Conservation (phyloP, 2,888 invertebrate species). For the Teleiodes luculella region DNA sequence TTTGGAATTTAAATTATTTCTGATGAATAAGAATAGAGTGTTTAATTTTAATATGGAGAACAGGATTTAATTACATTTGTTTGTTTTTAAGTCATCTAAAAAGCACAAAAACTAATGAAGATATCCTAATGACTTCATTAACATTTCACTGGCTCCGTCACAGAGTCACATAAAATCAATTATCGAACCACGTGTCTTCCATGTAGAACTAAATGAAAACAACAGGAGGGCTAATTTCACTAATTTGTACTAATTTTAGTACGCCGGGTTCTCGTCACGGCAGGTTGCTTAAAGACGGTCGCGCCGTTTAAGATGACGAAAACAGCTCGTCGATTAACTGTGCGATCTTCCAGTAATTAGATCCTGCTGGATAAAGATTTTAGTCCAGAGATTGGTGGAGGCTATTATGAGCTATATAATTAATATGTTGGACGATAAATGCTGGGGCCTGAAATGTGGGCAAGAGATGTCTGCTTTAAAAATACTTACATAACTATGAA, state of each 20-base stretch:
- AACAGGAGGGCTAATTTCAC: neutral
- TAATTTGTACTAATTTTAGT: constrained; percentile 7
- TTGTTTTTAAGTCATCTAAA: too few relatives aligned
- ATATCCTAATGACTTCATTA: too few relatives aligned
- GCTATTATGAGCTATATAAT: too few relatives aligned
- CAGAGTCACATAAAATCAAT: constrained; percentile 6
- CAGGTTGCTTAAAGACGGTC: constrained; percentile 25
- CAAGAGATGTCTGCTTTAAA: too few relatives aligned
- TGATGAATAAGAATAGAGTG: too few relatives aligned
- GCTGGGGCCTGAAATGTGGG: too few relatives aligned
- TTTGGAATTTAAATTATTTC: neutral
- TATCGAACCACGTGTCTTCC: neutral
- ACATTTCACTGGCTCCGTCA: neutral
- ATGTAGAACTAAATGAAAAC: constrained; percentile 1
- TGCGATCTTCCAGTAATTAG: constrained; percentile 28
- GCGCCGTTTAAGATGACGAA: constrained; percentile 18
- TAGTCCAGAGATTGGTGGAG: neutral
- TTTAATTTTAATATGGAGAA: too few relatives aligned
- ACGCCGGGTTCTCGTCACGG: constrained; percentile 22
- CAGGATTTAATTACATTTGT: too few relatives aligned
- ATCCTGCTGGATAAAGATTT: constrained; percentile 4
- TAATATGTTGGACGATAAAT: too few relatives aligned
- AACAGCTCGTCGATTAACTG: constrained; percentile 31
- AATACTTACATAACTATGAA: too few relatives aligned
- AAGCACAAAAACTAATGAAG: too few relatives aligned